A percentile compares a stretch with the other conserved stretches of the same genome.
phyloP scores from a whole-genome alignment of 2,888 invertebrate species.

The Acronicta leporina region DNA sequence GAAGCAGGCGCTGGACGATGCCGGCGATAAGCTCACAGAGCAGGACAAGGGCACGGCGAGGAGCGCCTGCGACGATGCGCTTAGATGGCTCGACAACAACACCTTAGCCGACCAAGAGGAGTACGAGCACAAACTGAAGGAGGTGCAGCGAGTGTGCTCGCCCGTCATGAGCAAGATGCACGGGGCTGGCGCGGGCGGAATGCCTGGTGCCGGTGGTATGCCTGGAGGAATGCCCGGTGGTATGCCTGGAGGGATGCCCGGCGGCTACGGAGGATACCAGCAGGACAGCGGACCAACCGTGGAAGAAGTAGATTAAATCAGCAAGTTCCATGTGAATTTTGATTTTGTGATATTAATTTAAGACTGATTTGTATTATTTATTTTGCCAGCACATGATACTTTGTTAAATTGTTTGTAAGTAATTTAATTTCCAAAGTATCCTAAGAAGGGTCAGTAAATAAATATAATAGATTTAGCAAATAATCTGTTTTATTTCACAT shows the following conservation, averaged over 20 bases:
- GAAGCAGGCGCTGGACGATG: slow-evolving; percentile 91
- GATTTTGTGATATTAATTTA: slow-evolving; percentile 20
- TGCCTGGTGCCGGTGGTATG: slow-evolving; percentile 42
- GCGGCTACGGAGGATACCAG: slow-evolving; percentile 39
- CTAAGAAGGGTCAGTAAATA: not conserved
- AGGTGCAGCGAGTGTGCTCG: slow-evolving; percentile 88
- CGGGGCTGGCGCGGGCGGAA: slow-evolving; percentile 84
- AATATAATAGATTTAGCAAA: not conserved
- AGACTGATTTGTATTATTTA: slow-evolving; percentile 19
- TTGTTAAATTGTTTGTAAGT: slow-evolving; percentile 3
- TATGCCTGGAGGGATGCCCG: not conserved
- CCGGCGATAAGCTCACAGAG: slow-evolving; percentile 89
- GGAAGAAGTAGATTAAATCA: slow-evolving; percentile 74
- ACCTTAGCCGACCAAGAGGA: slow-evolving; percentile 90
- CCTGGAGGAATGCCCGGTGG: slow-evolving; percentile 49
- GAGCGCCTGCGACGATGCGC: slow-evolving; percentile 88
- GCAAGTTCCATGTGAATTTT: not conserved
- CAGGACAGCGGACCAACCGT: slow-evolving; percentile 69
- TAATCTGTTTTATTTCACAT: not conserved
- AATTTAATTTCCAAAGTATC: slow-evolving; percentile 28
- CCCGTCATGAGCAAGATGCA: slow-evolving; percentile 90
- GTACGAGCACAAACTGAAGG: slow-evolving; percentile 90
- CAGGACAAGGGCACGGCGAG: slow-evolving; percentile 89
- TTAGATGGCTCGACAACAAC: slow-evolving; percentile 93
- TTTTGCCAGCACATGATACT: slow-evolving; percentile 5